Evolutionary conservation across 2,113 vertebrate species (phyloP), one percentile per base, ranked within the genome.

Genomic region (Butorides virescens): DNA sequence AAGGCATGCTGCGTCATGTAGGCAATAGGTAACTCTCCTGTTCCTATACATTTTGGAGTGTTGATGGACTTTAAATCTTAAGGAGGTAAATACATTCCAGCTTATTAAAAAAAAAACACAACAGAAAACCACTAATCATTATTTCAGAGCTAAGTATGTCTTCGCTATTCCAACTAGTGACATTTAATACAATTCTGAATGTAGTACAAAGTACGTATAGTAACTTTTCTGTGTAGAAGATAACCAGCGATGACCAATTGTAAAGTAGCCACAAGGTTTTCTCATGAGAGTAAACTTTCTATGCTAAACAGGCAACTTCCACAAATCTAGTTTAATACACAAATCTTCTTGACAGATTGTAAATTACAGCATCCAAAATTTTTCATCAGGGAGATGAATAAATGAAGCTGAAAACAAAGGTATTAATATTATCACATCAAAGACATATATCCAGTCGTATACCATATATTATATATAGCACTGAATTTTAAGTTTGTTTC

Each of bases 371-470:
- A 67, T 79, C 49, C 44, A 66, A 59, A 74, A 34, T 86, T 79
- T 90, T 96, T 89, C 65, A 82, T 93, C 78, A 49, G 63, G 34
- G 46, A 84, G 13, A 94, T 80, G 89, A 89, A 62, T 29, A 36
- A 84, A 86, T 47, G 63, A 93, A 90, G 70, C 74, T 75, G 59
- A 86, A 96, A 95, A 84, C 4, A 55, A 90, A 75, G n/a, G 39
- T 95, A 91, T 95, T 89, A 92, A 74, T 95, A 86, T 88, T 96
- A 79, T 79, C 50, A 65, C 13, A 10, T 92, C 47, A 83, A 96
- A 46, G 56, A 71, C 44, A 71, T 15, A n/a, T 77, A 42, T 65
- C 42, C 14, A 46, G n/a, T 78, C 34, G 30, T 47, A 27, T 82
- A 30, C n/a, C 1, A 0, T 63, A 13, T 53, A 56, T 44, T 90